Conservation (phyloP, 2,113 vertebrate species). For the Nothobranchius kuhntae region DNA sequence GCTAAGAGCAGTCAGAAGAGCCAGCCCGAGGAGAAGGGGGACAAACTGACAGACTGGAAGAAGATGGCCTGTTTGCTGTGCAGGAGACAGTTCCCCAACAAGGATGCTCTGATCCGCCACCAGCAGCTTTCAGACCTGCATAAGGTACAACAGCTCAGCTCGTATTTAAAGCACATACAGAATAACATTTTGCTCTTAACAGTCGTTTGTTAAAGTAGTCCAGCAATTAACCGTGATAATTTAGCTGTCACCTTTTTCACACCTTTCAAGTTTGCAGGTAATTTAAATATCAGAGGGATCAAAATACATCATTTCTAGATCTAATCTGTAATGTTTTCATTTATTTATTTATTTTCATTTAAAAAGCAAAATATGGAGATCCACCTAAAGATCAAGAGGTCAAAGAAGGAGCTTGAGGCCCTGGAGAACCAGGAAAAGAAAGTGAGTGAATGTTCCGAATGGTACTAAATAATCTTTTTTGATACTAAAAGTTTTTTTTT, state of each 20-base stretch:
- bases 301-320: too few relatives aligned
- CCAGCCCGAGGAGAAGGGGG: conserved; percentile 82
- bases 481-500: background rate
- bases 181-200: too few relatives aligned
- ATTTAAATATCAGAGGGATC: background rate
- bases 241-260: too few relatives aligned
- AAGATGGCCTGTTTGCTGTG: conserved; percentile 96
- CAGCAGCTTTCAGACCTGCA: conserved; percentile 97
- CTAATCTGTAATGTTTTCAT: background rate
- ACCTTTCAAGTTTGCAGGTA: too few relatives aligned
- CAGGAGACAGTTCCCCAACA: conserved; percentile 95
- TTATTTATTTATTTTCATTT: conserved; percentile 2
- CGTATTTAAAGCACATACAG: background rate
- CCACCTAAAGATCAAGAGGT: conserved; percentile 93
- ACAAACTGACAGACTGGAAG: conserved; percentile 96
- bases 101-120: conserved; percentile 92
- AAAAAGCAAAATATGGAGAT: conserved; percentile 97
- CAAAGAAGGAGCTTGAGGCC: conserved; percentile 92
- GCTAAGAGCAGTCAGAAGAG: conserved; percentile 69
- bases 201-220: too few relatives aligned
- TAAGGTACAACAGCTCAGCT: conserved; percentile 79
- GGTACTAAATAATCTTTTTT: too few relatives aligned
- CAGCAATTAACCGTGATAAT: too few relatives aligned
- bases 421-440: conserved; percentile 92
- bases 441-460: conserved; percentile 40